A percentile compares a stretch with the other conserved stretches of the same genome.
Conservation (phyloP, 1,140 invertebrate species). For the Anastrepha obliqua region DNA sequence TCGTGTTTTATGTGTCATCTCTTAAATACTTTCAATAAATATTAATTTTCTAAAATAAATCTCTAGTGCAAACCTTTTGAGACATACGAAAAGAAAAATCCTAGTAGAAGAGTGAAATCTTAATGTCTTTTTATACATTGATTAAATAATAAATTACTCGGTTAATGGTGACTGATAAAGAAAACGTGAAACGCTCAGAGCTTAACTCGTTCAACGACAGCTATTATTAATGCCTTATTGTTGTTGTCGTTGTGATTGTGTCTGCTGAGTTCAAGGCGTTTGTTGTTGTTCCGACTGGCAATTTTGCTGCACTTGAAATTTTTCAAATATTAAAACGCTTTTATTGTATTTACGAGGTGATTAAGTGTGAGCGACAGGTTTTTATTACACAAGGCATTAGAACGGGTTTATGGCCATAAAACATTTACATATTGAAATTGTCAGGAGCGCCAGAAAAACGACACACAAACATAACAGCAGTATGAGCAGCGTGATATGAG, state of each 20-base stretch:
- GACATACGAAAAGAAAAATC: no score
- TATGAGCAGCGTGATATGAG: no score
- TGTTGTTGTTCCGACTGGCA: background rate
- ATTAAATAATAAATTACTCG: no score
- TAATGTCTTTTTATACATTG: no score
- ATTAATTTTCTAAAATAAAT: no score
- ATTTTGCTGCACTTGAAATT: background rate
- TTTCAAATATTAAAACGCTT: background rate
- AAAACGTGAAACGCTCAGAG: background rate
- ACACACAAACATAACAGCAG: no score
- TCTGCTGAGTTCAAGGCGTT: background rate
- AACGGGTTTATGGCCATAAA: conserved; percentile 30
- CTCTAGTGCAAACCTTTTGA: no score
- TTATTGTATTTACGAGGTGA: conserved; percentile 38
- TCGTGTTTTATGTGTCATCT: background rate
- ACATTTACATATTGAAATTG: conserved; percentile 30
- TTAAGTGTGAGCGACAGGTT: conserved; percentile 38
- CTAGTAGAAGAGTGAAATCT: no score
- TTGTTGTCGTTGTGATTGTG: background rate
- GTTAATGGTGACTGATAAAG: background rate
- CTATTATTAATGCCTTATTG: background rate
- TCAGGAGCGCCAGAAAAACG: no score
- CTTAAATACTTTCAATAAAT: no score
- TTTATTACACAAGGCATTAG: background rate
- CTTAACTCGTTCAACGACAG: background rate